Evolutionary conservation across 2,113 vertebrate genomes (phyloP).

Genomic region (Sapayoa aenigma): DNA sequence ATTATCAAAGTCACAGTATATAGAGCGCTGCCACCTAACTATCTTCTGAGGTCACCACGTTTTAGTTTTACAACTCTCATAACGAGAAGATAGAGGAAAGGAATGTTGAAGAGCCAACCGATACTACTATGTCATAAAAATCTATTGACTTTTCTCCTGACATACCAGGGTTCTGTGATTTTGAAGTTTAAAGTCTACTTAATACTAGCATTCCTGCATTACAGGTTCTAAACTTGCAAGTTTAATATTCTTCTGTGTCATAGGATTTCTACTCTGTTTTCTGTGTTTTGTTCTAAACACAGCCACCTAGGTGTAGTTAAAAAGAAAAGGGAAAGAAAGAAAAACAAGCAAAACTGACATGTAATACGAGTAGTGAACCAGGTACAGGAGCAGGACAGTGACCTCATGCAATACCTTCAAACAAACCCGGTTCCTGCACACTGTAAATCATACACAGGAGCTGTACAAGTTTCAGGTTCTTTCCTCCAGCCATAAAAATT

Average conservation of each 20-base stretch:
- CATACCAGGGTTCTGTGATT: background rate
- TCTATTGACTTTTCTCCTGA: background rate
- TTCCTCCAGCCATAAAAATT: constrained; percentile 14
- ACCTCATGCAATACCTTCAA: background rate
- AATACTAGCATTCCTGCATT: background rate
- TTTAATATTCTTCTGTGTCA: background rate
- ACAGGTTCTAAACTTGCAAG: background rate
- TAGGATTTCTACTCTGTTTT: background rate
- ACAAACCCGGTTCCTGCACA: background rate
- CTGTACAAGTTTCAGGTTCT: background rate
- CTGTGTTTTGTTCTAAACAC: background rate
- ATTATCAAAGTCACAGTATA: background rate
- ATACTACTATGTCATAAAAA: background rate
- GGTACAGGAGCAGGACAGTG: background rate
- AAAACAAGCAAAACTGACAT: background rate
- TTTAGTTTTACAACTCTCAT: background rate
- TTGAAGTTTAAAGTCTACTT: background rate
- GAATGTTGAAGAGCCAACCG: background rate
- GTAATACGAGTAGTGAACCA: background rate
- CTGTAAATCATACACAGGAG: background rate
- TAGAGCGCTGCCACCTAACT: background rate
- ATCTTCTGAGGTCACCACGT: background rate
- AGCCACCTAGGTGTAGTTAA: background rate
- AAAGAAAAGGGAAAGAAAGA: background rate
- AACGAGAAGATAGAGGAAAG: background rate